Base-by-base conservation (phyloP, 2,888 invertebrate genomes). In the Drosophila neotestacea region DNA sequence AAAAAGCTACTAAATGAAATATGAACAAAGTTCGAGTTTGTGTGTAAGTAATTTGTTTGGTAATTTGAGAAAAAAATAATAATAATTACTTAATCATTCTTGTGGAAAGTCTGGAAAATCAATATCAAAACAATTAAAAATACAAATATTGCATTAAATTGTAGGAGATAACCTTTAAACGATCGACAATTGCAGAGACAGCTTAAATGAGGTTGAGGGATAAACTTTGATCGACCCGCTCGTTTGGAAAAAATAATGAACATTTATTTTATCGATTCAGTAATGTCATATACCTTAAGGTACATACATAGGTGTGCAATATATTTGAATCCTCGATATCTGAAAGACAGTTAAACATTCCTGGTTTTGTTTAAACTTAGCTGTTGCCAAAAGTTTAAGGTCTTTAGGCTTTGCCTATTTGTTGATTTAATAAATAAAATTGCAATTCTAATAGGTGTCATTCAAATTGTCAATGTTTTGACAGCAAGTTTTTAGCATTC, bases 81-180 rank as follows among this genome's bases (percentile, higher is more conserved):
- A 64, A 64, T 58, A 89, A 79, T 83, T 64, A 27, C 6, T 32
- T 9, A 46, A 34, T 7, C 30, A 2, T n/a, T 34, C 44, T 10
- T 1, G 16, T 16, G 30, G 10, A 47, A 22, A 22, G 22, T 22
- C 1, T 16, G 9, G 2, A 9, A 39, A 28, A 11, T 4, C 1
- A 22, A 28, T 46, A n/a, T 44, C 3, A 38, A 7, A 16, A 16
- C 27, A 27, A 10, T 16, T 13, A 7, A 28, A 46, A 16, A 13
- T 4, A 3, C 36, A 10, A 36, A 28, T n/a, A 6, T 27, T 44
- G 11, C 4, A 6, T 28, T 6, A 1, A 28, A 11, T 3, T 6
- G 22, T 22, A 22, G 3, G 2, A 22, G 22, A 22, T 22, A 3
- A 22, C 22, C 22, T 22, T 22, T 22, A 22, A 22, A 2, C 22